These are phyloP conservation scores for Cotesia chilonis DNA, from an alignment of 1,140 invertebrate species.

Conservation along the genomic window DNA sequence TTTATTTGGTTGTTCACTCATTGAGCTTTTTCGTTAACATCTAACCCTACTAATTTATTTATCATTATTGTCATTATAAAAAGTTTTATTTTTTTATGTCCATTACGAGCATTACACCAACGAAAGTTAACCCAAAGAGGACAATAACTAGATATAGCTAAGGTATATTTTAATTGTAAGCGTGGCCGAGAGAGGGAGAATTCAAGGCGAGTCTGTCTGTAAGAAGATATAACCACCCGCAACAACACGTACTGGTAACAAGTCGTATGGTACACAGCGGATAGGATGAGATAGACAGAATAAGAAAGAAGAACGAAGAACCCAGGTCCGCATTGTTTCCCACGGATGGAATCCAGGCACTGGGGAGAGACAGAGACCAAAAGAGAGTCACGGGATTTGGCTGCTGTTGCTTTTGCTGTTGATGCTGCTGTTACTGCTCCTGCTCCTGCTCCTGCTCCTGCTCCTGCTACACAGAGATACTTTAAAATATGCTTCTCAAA, in stretches of 20 bases:
- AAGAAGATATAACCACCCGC: conserved; percentile 48
- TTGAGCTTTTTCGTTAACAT: conserved; percentile 30
- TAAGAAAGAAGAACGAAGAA: conserved; percentile 53
- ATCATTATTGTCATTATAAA: not conserved
- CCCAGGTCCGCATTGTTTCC: conserved; percentile 60
- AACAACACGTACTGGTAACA: conserved; percentile 42
- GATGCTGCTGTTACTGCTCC: conserved; percentile 2
- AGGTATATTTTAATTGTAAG: conserved; percentile 32
- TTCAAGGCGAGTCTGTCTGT: conserved; percentile 7
- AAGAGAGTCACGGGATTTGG: conserved; percentile 13
- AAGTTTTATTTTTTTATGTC: too few species aligned
- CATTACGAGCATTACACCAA: too few species aligned
- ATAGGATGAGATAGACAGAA: conserved; percentile 1
- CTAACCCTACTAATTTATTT: conserved; percentile 23
- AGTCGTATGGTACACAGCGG: not conserved
- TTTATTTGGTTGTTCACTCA: not conserved
- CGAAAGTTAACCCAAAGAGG: too few species aligned
- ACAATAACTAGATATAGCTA: too few species aligned
- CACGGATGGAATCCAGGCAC: conserved; percentile 58
- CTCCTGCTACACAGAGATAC: conserved; percentile 14
- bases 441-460: conserved; percentile 14
- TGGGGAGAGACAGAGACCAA: conserved; percentile 32
- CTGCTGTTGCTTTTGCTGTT: conserved; percentile 14
- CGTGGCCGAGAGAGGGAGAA: conserved; percentile 19
- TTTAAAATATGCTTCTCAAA: conserved; percentile 54